phyloP scores from a whole-genome alignment of 2,113 vertebrate genomes.

The Pterophyllum scalare region DNA sequence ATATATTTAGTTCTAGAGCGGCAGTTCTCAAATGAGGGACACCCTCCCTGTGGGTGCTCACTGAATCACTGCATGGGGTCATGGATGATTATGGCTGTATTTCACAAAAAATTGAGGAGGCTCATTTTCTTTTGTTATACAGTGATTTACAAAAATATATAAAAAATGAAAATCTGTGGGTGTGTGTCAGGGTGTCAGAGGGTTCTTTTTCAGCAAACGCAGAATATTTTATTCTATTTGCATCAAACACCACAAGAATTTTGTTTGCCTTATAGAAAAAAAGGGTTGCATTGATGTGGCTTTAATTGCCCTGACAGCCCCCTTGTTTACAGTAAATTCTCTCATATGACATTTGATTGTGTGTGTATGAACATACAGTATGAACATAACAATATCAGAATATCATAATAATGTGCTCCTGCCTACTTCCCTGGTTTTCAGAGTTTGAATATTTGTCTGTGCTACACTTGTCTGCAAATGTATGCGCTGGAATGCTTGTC shows the following conservation, averaged over 20 bases:
- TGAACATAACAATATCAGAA: background rate
- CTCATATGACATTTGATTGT: background rate
- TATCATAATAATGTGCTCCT: background rate
- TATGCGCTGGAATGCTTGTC: constrained; percentile 22
- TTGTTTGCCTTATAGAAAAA: background rate
- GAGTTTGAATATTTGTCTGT: background rate
- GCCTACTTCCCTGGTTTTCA: background rate
- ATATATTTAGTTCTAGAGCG: background rate
- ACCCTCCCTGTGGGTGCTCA: background rate
- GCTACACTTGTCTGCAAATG: constrained; percentile 15
- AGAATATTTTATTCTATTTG: background rate
- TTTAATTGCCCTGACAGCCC: constrained; percentile 25
- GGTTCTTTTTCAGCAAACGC: background rate
- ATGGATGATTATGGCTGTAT: background rate
- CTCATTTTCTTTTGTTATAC: background rate
- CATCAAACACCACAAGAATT: background rate
- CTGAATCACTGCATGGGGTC: background rate
- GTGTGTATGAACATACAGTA: background rate
- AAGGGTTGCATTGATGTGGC: background rate
- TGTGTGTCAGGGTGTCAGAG: background rate
- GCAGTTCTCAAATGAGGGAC: background rate
- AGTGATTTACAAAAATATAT: background rate
- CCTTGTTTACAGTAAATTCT: constrained; percentile 14
- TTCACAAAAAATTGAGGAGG: background rate
- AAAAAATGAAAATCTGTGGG: background rate